Evolutionary conservation across 2,797 vertebrate species (phyloP).

Genomic region (Tympanoctomys barrerae): DNA sequence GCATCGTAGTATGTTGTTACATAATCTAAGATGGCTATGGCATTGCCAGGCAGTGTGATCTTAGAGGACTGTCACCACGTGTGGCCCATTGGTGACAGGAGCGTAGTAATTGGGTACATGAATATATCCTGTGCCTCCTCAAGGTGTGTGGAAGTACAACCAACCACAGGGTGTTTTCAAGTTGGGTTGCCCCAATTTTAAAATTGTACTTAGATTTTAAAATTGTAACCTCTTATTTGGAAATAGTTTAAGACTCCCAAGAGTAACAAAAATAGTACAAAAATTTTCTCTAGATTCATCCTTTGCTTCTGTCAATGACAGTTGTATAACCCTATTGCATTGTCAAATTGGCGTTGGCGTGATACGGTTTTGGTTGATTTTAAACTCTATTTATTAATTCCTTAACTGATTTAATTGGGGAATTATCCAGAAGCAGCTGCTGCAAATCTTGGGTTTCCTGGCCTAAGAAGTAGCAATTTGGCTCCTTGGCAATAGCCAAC

Average conservation of each 20-base stretch:
- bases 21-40: background rate
- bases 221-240: conserved; percentile 44
- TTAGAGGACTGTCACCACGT: background rate
- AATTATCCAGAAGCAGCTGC: conserved; percentile 19
- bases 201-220: conserved; percentile 39
- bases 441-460: conserved; percentile 36
- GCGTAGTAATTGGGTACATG: background rate
- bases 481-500: background rate
- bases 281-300: background rate
- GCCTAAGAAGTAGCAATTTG: background rate
- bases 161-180: background rate
- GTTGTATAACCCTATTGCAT: background rate
- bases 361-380: conserved; percentile 35
- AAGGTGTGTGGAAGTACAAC: background rate
- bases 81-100: background rate
- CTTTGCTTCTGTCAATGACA: background rate
- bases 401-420: conserved; percentile 24
- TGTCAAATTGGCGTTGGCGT: conserved; percentile 41
- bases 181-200: background rate
- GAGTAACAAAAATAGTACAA: conserved; percentile 20
- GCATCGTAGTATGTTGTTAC: background rate
- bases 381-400: conserved; percentile 53
- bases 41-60: background rate
- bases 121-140: background rate
- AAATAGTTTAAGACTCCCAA: background rate